Evolutionary conservation across 2,113 vertebrate genomes (phyloP).

Genomic region (Clinocottus analis): DNA sequence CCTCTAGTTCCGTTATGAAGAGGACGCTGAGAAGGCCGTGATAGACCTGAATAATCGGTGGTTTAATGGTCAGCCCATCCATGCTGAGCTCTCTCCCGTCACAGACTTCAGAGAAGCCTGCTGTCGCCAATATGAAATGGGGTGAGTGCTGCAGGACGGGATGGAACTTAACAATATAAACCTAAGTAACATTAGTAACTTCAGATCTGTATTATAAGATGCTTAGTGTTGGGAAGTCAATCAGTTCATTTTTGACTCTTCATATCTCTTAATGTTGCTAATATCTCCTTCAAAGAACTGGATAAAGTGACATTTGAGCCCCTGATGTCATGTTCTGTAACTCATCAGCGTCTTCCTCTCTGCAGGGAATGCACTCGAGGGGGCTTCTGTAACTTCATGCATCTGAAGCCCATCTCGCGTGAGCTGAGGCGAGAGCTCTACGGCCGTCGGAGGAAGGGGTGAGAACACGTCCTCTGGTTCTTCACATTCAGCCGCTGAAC

Average conservation of each 20-base stretch:
- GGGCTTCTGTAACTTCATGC: slow-evolving; percentile 99
- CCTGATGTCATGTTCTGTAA: neutral
- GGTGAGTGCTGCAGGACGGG: slow-evolving; percentile 80
- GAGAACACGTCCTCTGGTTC: neutral
- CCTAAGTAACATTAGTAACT: too few species aligned
- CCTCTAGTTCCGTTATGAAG: slow-evolving; percentile 92
- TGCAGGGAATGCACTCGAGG: slow-evolving; percentile 96
- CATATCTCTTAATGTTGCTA: too few species aligned
- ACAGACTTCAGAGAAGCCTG: slow-evolving; percentile 99
- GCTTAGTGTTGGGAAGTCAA: too few species aligned
- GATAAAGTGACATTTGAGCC: too few species aligned
- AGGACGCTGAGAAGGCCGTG: slow-evolving; percentile 97
- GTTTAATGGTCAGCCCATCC: slow-evolving; percentile 98
- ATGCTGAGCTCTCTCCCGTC: slow-evolving; percentile 97
- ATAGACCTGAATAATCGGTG: slow-evolving; percentile 98
- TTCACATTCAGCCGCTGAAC: neutral
- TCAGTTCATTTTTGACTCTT: too few species aligned
- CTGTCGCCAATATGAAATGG: slow-evolving; percentile 98
- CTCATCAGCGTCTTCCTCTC: neutral
- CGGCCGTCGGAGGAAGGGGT: slow-evolving; percentile 95
- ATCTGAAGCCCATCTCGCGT: slow-evolving; percentile 97
- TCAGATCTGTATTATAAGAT: too few species aligned
- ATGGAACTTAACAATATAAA: neutral
- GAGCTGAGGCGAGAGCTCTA: slow-evolving; percentile 96
- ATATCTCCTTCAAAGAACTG: too few species aligned